A percentile compares a stretch with the other conserved stretches of the same genome.
Evolutionary conservation across 2,797 vertebrate species (phyloP).

Genomic region (Crenichthys baileyi): DNA sequence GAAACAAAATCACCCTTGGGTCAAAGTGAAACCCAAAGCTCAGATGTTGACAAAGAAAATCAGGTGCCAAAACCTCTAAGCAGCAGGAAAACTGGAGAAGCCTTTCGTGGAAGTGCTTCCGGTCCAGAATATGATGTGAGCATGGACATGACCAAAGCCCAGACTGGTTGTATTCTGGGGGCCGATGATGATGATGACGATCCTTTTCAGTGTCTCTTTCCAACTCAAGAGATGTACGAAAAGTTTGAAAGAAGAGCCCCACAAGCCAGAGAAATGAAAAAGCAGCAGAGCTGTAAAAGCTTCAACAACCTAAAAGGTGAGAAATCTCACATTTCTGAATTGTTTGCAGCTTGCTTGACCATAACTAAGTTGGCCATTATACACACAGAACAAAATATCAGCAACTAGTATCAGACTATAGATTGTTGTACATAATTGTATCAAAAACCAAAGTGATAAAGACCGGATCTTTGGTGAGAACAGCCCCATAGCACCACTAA

Average conservation of each 20-base stretch:
- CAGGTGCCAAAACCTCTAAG: slow-evolving; percentile 50
- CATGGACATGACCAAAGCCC: slow-evolving; percentile 65
- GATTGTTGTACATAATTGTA: background rate
- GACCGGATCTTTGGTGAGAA: background rate
- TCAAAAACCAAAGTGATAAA: background rate
- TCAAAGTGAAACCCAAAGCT: slow-evolving; percentile 26
- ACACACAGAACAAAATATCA: background rate
- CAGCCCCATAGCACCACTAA: background rate
- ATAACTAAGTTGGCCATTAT: background rate
- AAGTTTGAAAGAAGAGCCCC: slow-evolving; percentile 42
- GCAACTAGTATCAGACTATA: background rate
- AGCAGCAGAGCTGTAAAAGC: slow-evolving; percentile 53
- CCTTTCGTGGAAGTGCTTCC: slow-evolving; percentile 17
- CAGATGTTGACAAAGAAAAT: slow-evolving; percentile 81
- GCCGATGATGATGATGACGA: slow-evolving; percentile 35
- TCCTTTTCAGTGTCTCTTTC: slow-evolving; percentile 59
- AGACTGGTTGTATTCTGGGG: slow-evolving; percentile 32
- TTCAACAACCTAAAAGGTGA: slow-evolving; percentile 54
- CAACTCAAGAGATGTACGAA: slow-evolving; percentile 47
- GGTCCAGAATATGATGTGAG: slow-evolving; percentile 38
- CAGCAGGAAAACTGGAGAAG: slow-evolving; percentile 24
- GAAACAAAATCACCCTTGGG: slow-evolving; percentile 7
- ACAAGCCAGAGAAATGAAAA: slow-evolving; percentile 67
- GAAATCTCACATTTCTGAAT: background rate
- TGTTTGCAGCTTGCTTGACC: background rate